Evolutionary conservation across 2,113 vertebrate species (phyloP), one percentile per base, ranked within the genome.

Genomic region (Podarcis raffonei): DNA sequence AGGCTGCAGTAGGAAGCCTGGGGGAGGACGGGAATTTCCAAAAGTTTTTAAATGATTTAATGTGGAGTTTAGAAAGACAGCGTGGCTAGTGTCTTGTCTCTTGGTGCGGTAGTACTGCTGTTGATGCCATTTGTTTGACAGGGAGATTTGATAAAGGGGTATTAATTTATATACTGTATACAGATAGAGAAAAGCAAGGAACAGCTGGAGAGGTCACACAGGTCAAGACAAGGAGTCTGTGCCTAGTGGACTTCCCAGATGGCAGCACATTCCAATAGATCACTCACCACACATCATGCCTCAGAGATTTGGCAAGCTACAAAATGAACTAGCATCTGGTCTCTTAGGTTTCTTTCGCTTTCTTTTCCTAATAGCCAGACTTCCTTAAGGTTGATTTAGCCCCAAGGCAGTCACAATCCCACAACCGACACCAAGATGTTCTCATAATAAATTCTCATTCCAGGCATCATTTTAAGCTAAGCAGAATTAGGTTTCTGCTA

Each of bases 131-230:
- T 66, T 30, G 1, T 69, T 85, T 91, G 71, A 59, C 76, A 30
- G 66, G 25, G 6, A 5, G 7, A 15, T 27, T 2, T 57, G 25
- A 75, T 81, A 57, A 42, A 82, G 35, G 57, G 27, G 48, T 27
- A 23, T 65, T 89, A 77, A 84, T 83, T 69, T 66, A 53, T 53
- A 53, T 53, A 53, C 48, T 66, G 42, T 48, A 23, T 57, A 1
- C 35, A 85, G 83, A 59, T 8, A 2, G 39, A 78, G 65, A 27
- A 30, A 57, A 68, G 65, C 62, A 78, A 22, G n/a, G 32, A 82
- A 76, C 81, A 59, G 81, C 66, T 32, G 88, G 91, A 76, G 83
- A 15, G 6, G 48, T 85, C 59, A 87, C 42, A 74, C 53, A 74
- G 74, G 53, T 30, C 65, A 22, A 4, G 32, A 42, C 11, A 18